Percentiles rank a stretch among this genome's conserved stretches.
Conservation (phyloP, 1,140 invertebrate genomes). For the Drosophila athabasca region DNA sequence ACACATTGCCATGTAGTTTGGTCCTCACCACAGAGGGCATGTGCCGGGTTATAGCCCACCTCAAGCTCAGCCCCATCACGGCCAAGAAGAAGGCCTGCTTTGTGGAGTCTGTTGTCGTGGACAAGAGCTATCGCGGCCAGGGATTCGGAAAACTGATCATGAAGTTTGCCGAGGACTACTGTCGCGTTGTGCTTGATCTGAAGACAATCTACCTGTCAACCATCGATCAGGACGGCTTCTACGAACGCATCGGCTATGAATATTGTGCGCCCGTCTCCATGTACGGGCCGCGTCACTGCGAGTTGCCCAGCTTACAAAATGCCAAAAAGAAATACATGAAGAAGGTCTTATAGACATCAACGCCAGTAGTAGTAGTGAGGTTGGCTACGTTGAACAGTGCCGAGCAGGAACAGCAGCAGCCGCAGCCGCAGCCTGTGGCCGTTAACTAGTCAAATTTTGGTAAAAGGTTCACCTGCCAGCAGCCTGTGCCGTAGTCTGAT, state of each 20-base stretch:
- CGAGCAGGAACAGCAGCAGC: constrained; percentile 19
- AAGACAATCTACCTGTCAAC: constrained; percentile 89
- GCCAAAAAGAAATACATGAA: constrained; percentile 84
- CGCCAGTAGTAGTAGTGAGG: constrained; percentile 58
- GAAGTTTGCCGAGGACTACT: constrained; percentile 88
- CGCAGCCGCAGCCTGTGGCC: constrained; percentile 23
- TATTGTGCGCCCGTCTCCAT: constrained; percentile 88
- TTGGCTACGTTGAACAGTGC: constrained; percentile 25
- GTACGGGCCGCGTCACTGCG: constrained; percentile 85
- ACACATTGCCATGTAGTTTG: constrained; percentile 89
- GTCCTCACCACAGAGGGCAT: constrained; percentile 86
- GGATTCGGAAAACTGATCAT: constrained; percentile 90
- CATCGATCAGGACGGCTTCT: constrained; percentile 90
- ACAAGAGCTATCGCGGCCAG: constrained; percentile 87
- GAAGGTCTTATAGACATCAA: constrained; percentile 82
- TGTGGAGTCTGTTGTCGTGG: constrained; percentile 91
- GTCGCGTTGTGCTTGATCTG: constrained; percentile 85
- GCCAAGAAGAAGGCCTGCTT: constrained; percentile 88
- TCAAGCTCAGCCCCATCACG: constrained; percentile 89
- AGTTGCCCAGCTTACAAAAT: constrained; percentile 77
- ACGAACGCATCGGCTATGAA: constrained; percentile 89
- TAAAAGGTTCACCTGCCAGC: constrained; percentile 52
- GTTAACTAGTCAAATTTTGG: constrained; percentile 68
- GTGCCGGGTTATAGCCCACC: constrained; percentile 88
- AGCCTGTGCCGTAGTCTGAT: constrained; percentile 33